Evolutionary conservation across 2,113 vertebrate species (phyloP).

Genomic region (Chionomys nivalis): DNA sequence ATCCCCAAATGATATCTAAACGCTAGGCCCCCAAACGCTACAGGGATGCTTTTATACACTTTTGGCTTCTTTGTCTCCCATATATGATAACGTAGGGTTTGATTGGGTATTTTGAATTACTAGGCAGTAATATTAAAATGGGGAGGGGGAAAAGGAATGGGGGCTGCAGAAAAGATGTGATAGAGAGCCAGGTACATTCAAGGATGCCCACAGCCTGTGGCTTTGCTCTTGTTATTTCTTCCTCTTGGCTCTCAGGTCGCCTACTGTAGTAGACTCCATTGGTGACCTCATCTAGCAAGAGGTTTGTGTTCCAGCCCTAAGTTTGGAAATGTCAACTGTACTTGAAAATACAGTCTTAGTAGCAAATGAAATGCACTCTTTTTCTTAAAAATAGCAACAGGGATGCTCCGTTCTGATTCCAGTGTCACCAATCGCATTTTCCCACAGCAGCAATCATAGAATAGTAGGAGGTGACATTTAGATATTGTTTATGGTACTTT

Average conservation of each 20-base stretch:
- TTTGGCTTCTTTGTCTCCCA: not conserved
- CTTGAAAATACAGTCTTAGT: constrained; percentile 18
- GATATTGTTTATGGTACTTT: not conserved
- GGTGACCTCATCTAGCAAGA: not conserved
- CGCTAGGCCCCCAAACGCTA: not conserved
- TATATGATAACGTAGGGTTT: not conserved
- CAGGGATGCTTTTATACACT: not conserved
- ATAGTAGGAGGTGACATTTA: not conserved
- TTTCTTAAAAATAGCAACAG: constrained; percentile 27
- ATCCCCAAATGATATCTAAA: too few relatives aligned
- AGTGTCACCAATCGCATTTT: not conserved
- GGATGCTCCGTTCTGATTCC: not conserved
- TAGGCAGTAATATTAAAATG: not conserved
- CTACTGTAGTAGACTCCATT: not conserved
- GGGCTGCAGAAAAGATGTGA: not conserved
- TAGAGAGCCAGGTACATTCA: not conserved
- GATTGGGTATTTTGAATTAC: not conserved
- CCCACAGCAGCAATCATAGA: not conserved
- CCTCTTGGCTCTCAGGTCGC: not conserved
- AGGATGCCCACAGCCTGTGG: not conserved
- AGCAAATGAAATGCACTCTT: constrained; percentile 21
- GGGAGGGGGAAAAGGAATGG: not conserved
- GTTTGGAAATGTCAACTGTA: constrained; percentile 10
- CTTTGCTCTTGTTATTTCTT: not conserved
- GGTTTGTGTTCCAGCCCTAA: not conserved